Evolutionary conservation across 2,888 invertebrate genomes (phyloP).

Genomic region (Drosophila putrida): DNA sequence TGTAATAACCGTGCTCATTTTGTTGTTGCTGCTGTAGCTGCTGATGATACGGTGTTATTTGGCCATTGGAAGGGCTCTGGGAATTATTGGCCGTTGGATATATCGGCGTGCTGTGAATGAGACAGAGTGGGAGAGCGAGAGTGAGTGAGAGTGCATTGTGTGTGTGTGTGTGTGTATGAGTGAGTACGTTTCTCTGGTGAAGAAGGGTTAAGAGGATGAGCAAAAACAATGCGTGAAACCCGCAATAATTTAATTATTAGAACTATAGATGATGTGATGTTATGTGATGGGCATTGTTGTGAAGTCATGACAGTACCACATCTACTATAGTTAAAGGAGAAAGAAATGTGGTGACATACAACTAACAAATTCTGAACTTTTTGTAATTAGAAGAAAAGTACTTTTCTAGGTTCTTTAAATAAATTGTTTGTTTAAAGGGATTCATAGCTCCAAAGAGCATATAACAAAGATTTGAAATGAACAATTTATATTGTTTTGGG

Average conservation of each 20-base stretch:
- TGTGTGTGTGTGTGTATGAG: conserved; percentile 3
- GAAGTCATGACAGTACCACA: conserved; percentile 7
- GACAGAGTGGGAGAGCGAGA: conserved; percentile 26
- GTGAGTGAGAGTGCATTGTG: conserved; percentile 27
- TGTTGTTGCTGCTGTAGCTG: conserved; percentile 59
- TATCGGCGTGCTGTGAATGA: conserved; percentile 74
- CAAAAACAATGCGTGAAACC: conserved; percentile 10
- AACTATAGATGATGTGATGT: conserved; percentile 24
- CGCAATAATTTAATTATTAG: conserved; percentile 48
- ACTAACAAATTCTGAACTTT: neutral
- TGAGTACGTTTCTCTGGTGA: neutral
- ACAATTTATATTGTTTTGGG: neutral
- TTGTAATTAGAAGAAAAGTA: neutral
- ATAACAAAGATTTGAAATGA: no score
- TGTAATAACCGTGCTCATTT: conserved; percentile 72
- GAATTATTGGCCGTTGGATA: conserved; percentile 82
- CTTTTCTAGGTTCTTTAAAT: neutral
- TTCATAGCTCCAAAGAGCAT: no score
- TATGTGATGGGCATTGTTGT: conserved; percentile 32
- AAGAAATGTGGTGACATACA: neutral
- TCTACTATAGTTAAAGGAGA: neutral
- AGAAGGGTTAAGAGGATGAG: conserved; percentile 2
- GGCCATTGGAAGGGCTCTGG: conserved; percentile 79
- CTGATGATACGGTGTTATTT: conserved; percentile 77
- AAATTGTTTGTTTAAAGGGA: neutral